phyloP scores from a whole-genome alignment of 1,140 invertebrate species.

The Halyomorpha halys region DNA sequence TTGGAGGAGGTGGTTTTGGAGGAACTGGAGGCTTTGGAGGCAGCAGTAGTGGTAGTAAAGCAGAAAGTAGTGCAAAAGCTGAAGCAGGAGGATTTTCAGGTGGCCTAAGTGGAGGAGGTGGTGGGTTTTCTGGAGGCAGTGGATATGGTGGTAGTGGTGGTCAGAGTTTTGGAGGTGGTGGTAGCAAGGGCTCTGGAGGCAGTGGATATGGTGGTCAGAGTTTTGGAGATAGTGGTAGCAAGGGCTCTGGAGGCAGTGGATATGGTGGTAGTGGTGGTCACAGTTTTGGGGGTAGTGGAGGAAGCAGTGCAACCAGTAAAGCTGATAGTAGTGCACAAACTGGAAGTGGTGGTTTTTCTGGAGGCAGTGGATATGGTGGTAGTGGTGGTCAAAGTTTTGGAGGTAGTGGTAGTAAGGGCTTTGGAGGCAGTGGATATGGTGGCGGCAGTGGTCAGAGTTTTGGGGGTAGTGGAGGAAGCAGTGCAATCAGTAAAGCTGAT shows the following conservation, averaged over 20 bases:
- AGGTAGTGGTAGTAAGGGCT: not conserved
- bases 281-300: not conserved
- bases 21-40: not conserved
- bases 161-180: not conserved
- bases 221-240: not conserved
- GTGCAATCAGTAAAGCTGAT: not conserved
- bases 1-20: not conserved
- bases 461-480: not conserved
- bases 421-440: not conserved
- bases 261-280: not conserved
- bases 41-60: not conserved
- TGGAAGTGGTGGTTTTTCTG: not conserved
- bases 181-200: not conserved
- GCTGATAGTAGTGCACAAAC: not conserved
- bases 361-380: not conserved
- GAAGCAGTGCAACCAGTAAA: not conserved
- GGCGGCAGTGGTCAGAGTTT: not conserved
- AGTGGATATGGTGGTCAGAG: not conserved
- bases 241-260: not conserved
- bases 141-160: not conserved
- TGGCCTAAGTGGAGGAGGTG: not conserved
- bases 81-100: not conserved
- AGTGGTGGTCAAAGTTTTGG: not conserved
- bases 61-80: not conserved
- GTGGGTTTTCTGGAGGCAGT: not conserved